These are phyloP conservation scores for Ailuropoda melanoleuca DNA, from an alignment of 2,113 vertebrate genomes.

Conservation along the genomic window DNA sequence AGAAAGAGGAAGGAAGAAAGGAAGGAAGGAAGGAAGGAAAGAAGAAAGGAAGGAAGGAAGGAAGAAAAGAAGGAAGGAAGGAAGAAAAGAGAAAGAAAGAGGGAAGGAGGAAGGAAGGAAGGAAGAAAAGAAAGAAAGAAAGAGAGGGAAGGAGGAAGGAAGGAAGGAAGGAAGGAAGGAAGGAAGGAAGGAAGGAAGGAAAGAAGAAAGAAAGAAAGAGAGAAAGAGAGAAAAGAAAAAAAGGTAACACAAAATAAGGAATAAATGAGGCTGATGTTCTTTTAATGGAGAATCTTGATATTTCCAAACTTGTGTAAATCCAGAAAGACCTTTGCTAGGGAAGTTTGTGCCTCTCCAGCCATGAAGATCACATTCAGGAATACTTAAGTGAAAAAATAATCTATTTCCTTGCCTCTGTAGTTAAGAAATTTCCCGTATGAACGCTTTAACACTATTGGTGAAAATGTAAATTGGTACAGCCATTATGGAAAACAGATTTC, in stretches of 20 bases:
- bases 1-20: background rate
- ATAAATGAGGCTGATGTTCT: background rate
- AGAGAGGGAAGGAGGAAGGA: background rate
- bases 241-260: background rate
- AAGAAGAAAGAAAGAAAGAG: background rate
- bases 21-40: background rate
- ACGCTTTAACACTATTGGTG: background rate
- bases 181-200: background rate
- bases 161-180: background rate
- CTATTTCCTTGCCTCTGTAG: background rate
- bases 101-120: background rate
- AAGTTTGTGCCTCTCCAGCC: background rate
- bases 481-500: background rate
- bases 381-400: background rate
- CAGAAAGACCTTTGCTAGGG: background rate
- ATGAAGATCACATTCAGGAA: background rate
- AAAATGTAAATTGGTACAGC: background rate
- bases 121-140: no score
- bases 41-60: background rate
- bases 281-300: background rate
- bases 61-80: background rate
- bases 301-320: background rate
- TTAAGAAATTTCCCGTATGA: background rate
- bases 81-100: background rate
- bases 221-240: background rate